Evolutionary conservation across 2,797 vertebrate species (phyloP).

Genomic region (Gobionotothen gibberifrons): DNA sequence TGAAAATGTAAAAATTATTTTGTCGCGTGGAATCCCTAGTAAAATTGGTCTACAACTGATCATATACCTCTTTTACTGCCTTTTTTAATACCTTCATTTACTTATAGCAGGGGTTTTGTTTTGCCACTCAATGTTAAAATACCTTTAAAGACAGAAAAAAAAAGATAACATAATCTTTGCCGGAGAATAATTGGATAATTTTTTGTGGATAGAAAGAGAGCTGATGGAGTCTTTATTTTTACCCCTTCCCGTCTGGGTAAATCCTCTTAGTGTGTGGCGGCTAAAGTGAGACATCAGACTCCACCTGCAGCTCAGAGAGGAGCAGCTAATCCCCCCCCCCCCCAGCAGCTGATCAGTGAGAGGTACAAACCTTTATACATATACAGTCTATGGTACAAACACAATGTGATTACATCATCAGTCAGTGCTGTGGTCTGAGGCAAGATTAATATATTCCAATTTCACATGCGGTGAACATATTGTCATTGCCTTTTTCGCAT

Average conservation of each 20-base stretch:
- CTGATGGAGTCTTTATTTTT: conserved; percentile 50
- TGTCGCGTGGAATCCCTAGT: too few species aligned
- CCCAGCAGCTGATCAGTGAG: neutral
- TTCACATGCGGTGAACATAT: too few species aligned
- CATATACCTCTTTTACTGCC: too few species aligned
- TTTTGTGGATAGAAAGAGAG: neutral
- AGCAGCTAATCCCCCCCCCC: conserved; percentile 35
- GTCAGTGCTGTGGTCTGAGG: too few species aligned
- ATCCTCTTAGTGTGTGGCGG: conserved; percentile 66
- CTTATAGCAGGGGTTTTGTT: neutral
- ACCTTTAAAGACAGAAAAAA: neutral
- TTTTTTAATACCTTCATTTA: neutral
- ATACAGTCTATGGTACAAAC: too few species aligned
- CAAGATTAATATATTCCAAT: too few species aligned
- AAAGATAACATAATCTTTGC: neutral
- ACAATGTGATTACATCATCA: neutral
- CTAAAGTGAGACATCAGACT: conserved; percentile 63
- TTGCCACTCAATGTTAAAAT: neutral
- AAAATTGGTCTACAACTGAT: too few species aligned
- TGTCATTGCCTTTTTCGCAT: neutral
- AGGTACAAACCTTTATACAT: neutral
- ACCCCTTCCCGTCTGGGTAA: conserved; percentile 50
- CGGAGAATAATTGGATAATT: neutral
- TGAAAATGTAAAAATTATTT: too few species aligned
- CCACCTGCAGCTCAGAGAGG: conserved; percentile 39